These are phyloP conservation scores for Phrixothrix hirtus DNA, from an alignment of 2,888 invertebrate genomes.

Conservation along the genomic window DNA sequence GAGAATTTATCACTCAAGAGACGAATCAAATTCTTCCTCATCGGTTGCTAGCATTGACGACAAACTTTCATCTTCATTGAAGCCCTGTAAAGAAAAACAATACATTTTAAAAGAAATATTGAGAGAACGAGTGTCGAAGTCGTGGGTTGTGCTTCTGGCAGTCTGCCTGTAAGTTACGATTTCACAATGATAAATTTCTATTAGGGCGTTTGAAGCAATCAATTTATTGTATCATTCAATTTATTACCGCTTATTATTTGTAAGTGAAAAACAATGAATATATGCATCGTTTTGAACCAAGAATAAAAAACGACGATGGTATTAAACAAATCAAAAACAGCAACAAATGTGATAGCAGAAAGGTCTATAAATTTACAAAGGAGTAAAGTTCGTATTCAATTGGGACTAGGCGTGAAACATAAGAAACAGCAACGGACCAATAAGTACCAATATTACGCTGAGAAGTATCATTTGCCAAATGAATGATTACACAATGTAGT, in stretches of 20 bases:
- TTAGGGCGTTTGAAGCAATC: constrained; percentile 17
- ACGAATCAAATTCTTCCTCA: constrained; percentile 31
- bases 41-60: constrained; percentile 40
- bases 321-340: too few species aligned
- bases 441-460: constrained; percentile 45
- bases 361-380: constrained; percentile 46
- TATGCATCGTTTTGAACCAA: too few species aligned
- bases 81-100: constrained; percentile 42
- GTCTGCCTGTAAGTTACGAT: constrained; percentile 22
- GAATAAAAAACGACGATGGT: too few species aligned
- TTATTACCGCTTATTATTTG: too few species aligned
- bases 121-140: constrained; percentile 12
- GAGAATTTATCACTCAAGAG: constrained; percentile 6
- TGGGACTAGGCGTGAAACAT: constrained; percentile 47
- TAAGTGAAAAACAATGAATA: too few species aligned
- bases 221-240: too few species aligned
- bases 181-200: constrained; percentile 30
- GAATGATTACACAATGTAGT: constrained; percentile 48
- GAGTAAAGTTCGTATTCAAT: constrained; percentile 47
- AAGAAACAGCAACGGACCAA: constrained; percentile 47
- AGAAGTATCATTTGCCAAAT: constrained; percentile 49
- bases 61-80: constrained; percentile 46
- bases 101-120: too few species aligned
- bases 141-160: constrained; percentile 10
- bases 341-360: constrained; percentile 35